Conservation (phyloP, 2,113 vertebrate species). For the Ptyas mucosa region DNA sequence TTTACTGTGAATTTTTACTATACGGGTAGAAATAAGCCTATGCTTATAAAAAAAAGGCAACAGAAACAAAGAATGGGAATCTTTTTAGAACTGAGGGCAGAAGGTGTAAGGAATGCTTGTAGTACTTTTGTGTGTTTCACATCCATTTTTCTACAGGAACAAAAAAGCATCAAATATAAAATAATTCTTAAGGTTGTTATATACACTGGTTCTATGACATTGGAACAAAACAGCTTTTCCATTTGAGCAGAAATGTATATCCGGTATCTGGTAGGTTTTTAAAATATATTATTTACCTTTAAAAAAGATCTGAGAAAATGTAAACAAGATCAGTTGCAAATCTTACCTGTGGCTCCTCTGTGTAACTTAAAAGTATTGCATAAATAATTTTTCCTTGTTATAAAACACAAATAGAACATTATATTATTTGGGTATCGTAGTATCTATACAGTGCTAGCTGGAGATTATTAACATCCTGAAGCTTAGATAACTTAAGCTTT, state of each 20-base stretch:
- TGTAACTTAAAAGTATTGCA: slow-evolving; percentile 1
- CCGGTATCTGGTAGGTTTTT: neutral
- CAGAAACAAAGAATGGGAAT: neutral
- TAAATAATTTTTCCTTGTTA: neutral
- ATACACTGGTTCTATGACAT: slow-evolving; percentile 21
- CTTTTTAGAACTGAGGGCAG: neutral
- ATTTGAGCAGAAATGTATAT: slow-evolving; percentile 30
- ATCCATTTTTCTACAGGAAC: neutral
- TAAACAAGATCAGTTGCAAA: slow-evolving; percentile 14
- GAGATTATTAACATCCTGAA: neutral
- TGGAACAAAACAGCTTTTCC: neutral
- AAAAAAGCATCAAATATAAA: neutral
- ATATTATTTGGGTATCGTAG: neutral
- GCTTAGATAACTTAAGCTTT: neutral
- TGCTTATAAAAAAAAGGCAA: neutral
- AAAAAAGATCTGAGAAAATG: slow-evolving; percentile 17
- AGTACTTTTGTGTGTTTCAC: neutral
- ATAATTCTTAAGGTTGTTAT: slow-evolving; percentile 15
- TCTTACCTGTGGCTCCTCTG: neutral
- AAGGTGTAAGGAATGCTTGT: slow-evolving; percentile 15
- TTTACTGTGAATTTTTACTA: neutral
- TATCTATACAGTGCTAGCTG: neutral
- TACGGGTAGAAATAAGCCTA: neutral
- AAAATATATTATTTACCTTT: slow-evolving; percentile 9
- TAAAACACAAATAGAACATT: neutral